phyloP scores from a whole-genome alignment of 2,888 invertebrate genomes.

The Heliconius ethilla region DNA sequence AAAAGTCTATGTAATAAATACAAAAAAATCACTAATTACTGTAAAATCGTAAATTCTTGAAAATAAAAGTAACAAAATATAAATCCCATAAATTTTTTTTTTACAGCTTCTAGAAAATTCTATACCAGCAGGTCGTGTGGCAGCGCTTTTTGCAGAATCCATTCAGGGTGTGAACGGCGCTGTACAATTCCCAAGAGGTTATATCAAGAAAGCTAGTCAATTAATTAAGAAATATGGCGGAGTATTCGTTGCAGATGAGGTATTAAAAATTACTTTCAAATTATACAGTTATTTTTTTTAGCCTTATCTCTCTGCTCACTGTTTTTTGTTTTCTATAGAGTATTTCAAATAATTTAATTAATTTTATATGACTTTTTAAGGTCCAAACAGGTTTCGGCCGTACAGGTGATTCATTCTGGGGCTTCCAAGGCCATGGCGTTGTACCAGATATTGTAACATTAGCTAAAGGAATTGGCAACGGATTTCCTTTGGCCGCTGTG shows the following conservation, averaged over 20 bases:
- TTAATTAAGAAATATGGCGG: slow-evolving; percentile 91
- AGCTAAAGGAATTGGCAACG: slow-evolving; percentile 98
- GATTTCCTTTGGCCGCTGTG: slow-evolving; percentile 97
- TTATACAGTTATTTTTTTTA: not conserved
- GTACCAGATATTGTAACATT: slow-evolving; percentile 96
- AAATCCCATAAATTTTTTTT: not conserved
- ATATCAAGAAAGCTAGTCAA: slow-evolving; percentile 90
- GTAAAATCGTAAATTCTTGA: no score
- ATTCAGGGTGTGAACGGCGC: slow-evolving; percentile 98
- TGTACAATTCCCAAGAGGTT: slow-evolving; percentile 95
- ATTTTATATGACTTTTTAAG: slow-evolving; percentile 58
- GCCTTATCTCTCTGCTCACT: not conserved
- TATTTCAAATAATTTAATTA: not conserved
- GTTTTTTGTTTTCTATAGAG: not conserved
- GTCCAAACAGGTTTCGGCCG: slow-evolving; percentile 98
- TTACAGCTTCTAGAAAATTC: slow-evolving; percentile 87
- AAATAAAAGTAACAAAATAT: no score
- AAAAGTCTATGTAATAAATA: no score
- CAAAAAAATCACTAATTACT: no score
- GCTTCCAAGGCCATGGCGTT: slow-evolving; percentile 94
- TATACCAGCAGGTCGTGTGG: slow-evolving; percentile 89
- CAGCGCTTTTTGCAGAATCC: slow-evolving; percentile 96
- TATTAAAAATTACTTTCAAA: slow-evolving; percentile 50
- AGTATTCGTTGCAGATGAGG: slow-evolving; percentile 95
- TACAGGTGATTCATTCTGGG: slow-evolving; percentile 97